Percentiles rank a stretch among this genome's conserved stretches.
These are phyloP conservation scores for Mylabris sibirica DNA, from an alignment of 2,888 invertebrate species.

Conservation along the genomic window DNA sequence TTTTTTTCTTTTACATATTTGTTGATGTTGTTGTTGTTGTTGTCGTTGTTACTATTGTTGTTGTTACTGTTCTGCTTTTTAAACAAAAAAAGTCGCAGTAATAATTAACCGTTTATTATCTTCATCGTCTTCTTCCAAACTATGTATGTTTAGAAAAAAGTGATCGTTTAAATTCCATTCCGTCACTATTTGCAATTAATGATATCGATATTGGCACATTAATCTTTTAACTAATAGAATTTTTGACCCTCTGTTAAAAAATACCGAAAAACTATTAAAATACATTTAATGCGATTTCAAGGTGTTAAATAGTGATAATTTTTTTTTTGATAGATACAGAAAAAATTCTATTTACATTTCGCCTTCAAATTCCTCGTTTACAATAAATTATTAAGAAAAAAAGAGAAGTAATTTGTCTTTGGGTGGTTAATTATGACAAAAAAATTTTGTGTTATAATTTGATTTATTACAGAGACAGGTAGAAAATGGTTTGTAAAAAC, in stretches of 20 bases:
- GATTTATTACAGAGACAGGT: slow-evolving; percentile 8
- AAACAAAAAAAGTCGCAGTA: neutral
- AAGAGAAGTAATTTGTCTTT: neutral
- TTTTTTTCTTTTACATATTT: neutral
- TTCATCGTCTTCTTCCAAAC: slow-evolving; percentile 3
- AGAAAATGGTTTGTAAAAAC: neutral
- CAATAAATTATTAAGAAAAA: neutral
- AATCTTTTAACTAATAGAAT: neutral
- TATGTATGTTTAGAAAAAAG: slow-evolving; percentile 18
- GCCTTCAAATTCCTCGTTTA: too few relatives aligned
- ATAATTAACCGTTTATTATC: slow-evolving; percentile 10
- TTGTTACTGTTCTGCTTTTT: neutral
- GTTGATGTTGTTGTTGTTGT: neutral
- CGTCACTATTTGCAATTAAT: slow-evolving; percentile 32
- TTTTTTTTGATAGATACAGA: neutral
- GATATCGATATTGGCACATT: slow-evolving; percentile 17
- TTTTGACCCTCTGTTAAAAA: neutral
- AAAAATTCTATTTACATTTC: neutral
- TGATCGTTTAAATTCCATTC: slow-evolving; percentile 24
- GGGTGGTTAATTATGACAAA: slow-evolving; percentile 10
- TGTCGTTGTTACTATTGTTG: neutral
- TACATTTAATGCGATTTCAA: neutral
- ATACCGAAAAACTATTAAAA: neutral
- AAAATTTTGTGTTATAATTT: neutral
- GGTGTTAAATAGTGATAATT: neutral